phyloP scores from a whole-genome alignment of 2,113 vertebrate genomes.

The Tenrec ecaudatus region DNA sequence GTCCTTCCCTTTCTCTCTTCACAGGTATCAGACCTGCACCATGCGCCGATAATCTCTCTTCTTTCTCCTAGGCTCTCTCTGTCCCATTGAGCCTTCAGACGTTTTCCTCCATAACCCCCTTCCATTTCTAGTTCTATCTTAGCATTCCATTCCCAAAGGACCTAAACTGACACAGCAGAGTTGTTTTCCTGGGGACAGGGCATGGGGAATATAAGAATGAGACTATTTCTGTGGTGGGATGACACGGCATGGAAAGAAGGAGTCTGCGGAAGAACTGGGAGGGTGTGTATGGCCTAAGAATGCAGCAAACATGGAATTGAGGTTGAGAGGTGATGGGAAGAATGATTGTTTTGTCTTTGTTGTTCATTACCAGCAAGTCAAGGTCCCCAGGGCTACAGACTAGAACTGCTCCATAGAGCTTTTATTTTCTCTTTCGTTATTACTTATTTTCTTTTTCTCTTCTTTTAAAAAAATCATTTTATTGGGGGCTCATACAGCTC shows the following conservation, averaged over 20 bases:
- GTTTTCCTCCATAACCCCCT: background rate
- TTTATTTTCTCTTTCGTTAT: background rate
- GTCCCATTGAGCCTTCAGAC: background rate
- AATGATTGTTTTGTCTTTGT: background rate
- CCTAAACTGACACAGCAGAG: background rate
- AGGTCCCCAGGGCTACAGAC: background rate
- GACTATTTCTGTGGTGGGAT: background rate
- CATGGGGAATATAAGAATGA: background rate
- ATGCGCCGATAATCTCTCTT: background rate
- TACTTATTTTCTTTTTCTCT: no score
- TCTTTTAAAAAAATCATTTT: no score
- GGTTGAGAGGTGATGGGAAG: background rate
- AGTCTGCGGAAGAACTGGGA: background rate
- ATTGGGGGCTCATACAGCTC: no score
- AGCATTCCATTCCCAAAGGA: conserved; percentile 8
- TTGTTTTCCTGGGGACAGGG: background rate
- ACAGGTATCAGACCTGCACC: background rate
- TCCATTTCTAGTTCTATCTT: background rate
- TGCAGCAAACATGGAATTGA: background rate
- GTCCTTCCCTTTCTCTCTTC: background rate
- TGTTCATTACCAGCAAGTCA: background rate
- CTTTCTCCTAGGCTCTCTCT: background rate
- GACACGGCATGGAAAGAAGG: background rate
- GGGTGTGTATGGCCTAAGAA: background rate
- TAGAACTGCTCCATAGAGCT: background rate